Base-by-base conservation (phyloP, 2,113 vertebrate species). In the Pelusios castaneus region DNA sequence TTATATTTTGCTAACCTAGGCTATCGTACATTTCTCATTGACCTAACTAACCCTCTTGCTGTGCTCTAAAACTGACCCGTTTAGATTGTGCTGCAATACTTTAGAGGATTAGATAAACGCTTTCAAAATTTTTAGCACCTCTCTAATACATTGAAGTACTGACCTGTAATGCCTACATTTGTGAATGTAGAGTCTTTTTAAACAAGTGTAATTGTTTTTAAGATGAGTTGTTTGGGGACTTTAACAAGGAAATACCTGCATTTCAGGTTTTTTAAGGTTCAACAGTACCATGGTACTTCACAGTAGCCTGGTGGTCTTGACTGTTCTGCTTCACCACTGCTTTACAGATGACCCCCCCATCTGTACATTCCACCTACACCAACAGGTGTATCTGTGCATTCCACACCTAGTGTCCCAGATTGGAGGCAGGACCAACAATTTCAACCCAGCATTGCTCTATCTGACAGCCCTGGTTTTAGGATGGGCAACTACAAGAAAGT, bases 101-200 rank as follows among this genome's bases (percentile, higher is more conserved):
- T 70, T 60, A 38, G 34, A 79, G 82, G 67, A 93, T 89, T 80
- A 84, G 94, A 93, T 70, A 92, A 89, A 92, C 75, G 79, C 25
- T 89, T 94, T 55, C 43, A 84, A 47, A 12, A 7, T 83, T 89
- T 60, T 29, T 76, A 91, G 56, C 55, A 87, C 13, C 24, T 79
- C 70, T 87, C 80, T 17, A 55, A 63, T 76, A 82, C 34, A 3
- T 91, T 90, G 84, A 76, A 77, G 79, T 76, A 43, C 67, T 0
- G 0, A 56, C 27, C 70, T 81, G 3, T 82, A 73, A 38, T 1
- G 0, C 8, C 0, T 45, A 52, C 56, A 90, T 95, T 89, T 85
- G 56, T 60, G 87, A 90, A 14, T 43, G 47, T 19, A n/a, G 34
- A 81, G 34, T 81, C 52, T 91, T 4, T 87, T 83, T 89, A 79